Evolutionary conservation across 1,140 invertebrate species (phyloP).

Genomic region (Argopecten irradians): DNA sequence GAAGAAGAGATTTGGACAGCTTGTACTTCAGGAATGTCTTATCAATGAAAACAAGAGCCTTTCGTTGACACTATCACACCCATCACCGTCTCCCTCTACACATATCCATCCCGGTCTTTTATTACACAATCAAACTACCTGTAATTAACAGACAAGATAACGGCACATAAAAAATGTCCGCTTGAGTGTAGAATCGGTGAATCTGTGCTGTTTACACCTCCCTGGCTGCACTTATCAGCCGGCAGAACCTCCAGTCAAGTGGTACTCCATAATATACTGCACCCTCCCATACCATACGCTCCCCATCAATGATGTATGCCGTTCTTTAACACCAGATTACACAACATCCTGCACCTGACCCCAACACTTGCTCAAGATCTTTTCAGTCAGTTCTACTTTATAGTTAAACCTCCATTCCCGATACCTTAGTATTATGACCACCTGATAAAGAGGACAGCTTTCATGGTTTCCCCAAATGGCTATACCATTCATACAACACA

Average conservation of each 20-base stretch:
- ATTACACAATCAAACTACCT: constrained; percentile 22
- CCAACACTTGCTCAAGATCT: not conserved
- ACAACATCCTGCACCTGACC: not conserved
- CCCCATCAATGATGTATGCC: not conserved
- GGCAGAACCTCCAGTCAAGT: not conserved
- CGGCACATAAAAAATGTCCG: constrained; percentile 15
- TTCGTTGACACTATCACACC: not conserved
- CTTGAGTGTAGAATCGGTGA: not conserved
- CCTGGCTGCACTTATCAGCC: not conserved
- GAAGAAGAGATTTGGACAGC: not conserved
- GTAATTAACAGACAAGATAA: constrained; percentile 4
- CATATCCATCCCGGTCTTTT: not conserved
- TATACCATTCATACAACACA: too few relatives aligned
- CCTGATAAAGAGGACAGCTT: too few relatives aligned
- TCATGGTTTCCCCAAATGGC: too few relatives aligned
- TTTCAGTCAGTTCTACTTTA: too few relatives aligned
- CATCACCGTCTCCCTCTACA: not conserved
- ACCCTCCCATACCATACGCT: not conserved
- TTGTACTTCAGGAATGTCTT: not conserved
- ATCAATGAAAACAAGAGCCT: not conserved
- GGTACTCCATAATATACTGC: not conserved
- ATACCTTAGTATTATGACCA: too few relatives aligned
- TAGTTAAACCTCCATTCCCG: too few relatives aligned
- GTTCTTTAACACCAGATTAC: not conserved
- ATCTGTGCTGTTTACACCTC: not conserved